A percentile compares a stretch with the other conserved stretches of the same genome.
Evolutionary conservation across 1,140 invertebrate species (phyloP).

Genomic region (Phymorhynchus buccinoides): DNA sequence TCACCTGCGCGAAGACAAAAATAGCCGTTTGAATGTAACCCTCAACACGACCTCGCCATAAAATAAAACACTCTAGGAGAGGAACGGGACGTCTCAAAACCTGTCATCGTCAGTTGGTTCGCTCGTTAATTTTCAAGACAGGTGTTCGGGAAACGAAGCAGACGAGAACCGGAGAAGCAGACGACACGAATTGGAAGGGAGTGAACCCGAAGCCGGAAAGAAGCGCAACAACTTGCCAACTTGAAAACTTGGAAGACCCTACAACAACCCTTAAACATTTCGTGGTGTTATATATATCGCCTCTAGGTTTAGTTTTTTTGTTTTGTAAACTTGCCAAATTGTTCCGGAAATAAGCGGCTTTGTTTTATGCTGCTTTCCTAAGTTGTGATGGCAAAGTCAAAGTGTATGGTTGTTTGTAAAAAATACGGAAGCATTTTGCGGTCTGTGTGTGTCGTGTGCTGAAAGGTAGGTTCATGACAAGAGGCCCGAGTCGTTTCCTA

Average conservation of each 20-base stretch:
- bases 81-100: background rate
- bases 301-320: too few species aligned
- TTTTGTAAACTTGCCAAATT: too few species aligned
- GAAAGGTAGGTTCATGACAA: background rate
- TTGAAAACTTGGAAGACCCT: background rate
- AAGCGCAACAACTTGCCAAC: background rate
- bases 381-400: too few species aligned
- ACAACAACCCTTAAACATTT: background rate
- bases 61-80: background rate
- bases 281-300: background rate
- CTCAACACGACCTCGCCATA: background rate
- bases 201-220: background rate
- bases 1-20: slow-evolving; percentile 25
- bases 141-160: too few species aligned
- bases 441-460: too few species aligned
- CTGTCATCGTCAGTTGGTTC: background rate
- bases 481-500: background rate
- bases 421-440: too few species aligned
- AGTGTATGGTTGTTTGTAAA: too few species aligned
- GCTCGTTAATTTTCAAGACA: background rate
- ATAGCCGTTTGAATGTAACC: background rate
- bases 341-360: too few species aligned
- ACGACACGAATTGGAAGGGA: background rate
- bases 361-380: too few species aligned
- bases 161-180: background rate